Evolutionary conservation across 2,888 invertebrate species (phyloP), one percentile per base, ranked within the genome.

Genomic region (Lasius platythorax): DNA sequence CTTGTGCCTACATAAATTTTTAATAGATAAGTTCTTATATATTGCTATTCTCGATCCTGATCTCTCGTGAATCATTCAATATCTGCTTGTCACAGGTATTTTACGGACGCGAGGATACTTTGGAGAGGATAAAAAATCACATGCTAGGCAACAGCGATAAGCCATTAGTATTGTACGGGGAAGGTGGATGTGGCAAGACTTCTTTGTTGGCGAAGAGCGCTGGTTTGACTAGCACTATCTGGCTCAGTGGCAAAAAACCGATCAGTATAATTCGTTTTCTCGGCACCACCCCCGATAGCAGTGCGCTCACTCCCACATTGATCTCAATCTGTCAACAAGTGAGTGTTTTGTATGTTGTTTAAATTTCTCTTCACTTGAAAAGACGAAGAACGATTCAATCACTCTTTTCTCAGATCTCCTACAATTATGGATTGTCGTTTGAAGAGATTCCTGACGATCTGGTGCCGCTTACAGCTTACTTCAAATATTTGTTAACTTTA

Each of bases 101-200:
- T 95, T 98, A 99, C 94, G 99, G 99, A 0, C 96, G 99, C 82
- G 98, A 98, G 94, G 97, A 98, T 87, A 98, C 97, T 91, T 95
- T 99, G 85, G 96, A 97, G 89, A 97, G 96, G 87, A 98, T 98
- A 67, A 96, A 97, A 93, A 96, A 97, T 76, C 98, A 99, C 94
- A 98, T 99, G 97, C 96, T 97, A 91, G 98, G 97, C 67, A 96
- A 97, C 85, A 97, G 97, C 23, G 98, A 98, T 93, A 98, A 98
- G 93, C 99, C 99, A 1, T 95, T 99, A 84, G 98, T 99, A 30
- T 95, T 99, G 82, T 98, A 98, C 94, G 99, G 99, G 53, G 98
- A 98, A 95, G 98, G 99, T 93, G 99, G 99, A 63, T 99, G 99
- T 93, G 99, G 99, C 0, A 99, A 99, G 95, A 99, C 99, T 0